phyloP scores from a whole-genome alignment of 2,797 vertebrate species.

The Enteromius anoplus region DNA sequence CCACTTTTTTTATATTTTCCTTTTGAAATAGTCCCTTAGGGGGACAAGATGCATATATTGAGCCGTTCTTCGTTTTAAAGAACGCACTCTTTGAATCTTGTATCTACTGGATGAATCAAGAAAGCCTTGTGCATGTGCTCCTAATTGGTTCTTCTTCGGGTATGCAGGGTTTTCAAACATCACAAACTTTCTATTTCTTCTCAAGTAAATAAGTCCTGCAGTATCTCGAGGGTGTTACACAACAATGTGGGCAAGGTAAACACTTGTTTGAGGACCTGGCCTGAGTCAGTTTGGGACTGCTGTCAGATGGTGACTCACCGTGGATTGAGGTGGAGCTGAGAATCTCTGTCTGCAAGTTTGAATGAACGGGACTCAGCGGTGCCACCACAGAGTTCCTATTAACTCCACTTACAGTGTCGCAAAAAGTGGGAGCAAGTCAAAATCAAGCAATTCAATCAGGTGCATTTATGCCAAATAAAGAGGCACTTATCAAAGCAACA shows the following conservation, averaged over 20 bases:
- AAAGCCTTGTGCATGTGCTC: not conserved
- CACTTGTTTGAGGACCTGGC: constrained; percentile 11
- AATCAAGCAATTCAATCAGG: not conserved
- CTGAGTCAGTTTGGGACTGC: not conserved
- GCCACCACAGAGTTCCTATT: not conserved
- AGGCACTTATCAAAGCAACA: not conserved
- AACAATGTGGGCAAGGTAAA: constrained; percentile 22
- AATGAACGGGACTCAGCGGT: not conserved
- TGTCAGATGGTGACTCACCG: constrained; percentile 20
- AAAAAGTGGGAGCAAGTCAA: not conserved
- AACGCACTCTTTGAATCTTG: not conserved
- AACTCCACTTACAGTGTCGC: not conserved
- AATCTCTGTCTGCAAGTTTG: constrained; percentile 5
- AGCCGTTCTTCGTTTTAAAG: constrained; percentile 2
- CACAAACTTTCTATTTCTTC: not conserved
- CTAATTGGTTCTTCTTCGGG: not conserved
- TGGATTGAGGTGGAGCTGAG: not conserved
- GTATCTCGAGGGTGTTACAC: not conserved
- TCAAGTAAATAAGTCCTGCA: constrained; percentile 3
- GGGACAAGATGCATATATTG: not conserved
- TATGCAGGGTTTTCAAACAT: not conserved
- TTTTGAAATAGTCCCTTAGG: not conserved
- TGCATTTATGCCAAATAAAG: not conserved
- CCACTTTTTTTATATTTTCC: not conserved
- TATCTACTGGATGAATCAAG: not conserved